Evolutionary conservation across 2,888 invertebrate species (phyloP), one percentile per base, ranked within the genome.

Genomic region (Aproaerema taeniolella): DNA sequence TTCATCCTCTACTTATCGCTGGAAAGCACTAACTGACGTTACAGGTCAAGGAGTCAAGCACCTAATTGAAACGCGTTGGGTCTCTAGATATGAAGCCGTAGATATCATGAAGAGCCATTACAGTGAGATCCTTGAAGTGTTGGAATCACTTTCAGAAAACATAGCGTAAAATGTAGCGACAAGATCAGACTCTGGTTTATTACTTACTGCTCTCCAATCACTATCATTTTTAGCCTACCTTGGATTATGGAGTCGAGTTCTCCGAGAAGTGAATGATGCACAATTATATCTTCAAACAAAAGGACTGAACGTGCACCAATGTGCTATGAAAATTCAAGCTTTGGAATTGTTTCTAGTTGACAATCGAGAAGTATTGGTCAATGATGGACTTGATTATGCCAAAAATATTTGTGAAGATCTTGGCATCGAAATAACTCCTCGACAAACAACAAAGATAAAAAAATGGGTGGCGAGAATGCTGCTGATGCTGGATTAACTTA

Each of bases 41-140:
- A 43, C 43, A 40, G 47, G 45, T 17, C 33, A 41, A 44, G 36
- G 34, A 44, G 36, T 50, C 15, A 50, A 48, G 35, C 36, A 39
- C 33, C 31, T 39, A 34, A 33, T 35, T 42, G 45, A 50, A 39
- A 47, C 45, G 29, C 40, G 47, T 26, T 43, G 47, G 46, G 41
- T 42, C 30, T 36, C 49, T 40, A 46, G 38, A 46, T 29, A 38
- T 37, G 44, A 39, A 32, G 42, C 39, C 9, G 39, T 39, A 14
- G 16, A 32, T n/a, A 28, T 29, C 8, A 16, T 33, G 32, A 32
- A 39, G 33, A 26, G 33, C 26, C 14, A 15, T 6, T 26, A 9
- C n/a, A n/a, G n/a, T 3, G 26, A 3, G n/a, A n/a, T 26, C n/a
- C 26, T 26, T 26, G 26, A 26, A n/a, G 26, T 26, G n/a, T n/a